A percentile compares a stretch with the other conserved stretches of the same genome.
Conservation (phyloP, 1,140 invertebrate species). For the Drosophila biarmipes region DNA sequence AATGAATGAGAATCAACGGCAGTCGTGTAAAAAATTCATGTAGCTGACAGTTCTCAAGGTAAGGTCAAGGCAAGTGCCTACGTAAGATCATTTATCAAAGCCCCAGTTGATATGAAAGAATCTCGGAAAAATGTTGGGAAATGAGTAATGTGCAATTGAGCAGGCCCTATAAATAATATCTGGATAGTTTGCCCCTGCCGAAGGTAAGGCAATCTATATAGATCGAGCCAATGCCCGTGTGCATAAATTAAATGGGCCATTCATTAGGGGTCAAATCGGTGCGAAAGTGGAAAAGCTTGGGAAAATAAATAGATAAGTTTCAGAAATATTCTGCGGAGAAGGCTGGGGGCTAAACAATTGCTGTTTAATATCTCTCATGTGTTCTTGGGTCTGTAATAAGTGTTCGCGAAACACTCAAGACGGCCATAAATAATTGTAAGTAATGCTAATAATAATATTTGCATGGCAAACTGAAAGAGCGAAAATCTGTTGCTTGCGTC, state of each 20-base stretch:
- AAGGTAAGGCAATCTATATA: slow-evolving; percentile 30
- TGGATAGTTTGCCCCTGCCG: slow-evolving; percentile 18
- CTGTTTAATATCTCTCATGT: slow-evolving; percentile 63
- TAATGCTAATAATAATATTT: slow-evolving; percentile 65
- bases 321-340: slow-evolving; percentile 6
- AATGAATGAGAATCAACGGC: slow-evolving; percentile 31
- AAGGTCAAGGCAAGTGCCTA: slow-evolving; percentile 70
- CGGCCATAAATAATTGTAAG: slow-evolving; percentile 62
- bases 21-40: slow-evolving; percentile 52
- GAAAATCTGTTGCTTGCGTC: slow-evolving; percentile 17
- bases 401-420: slow-evolving; percentile 27
- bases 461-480: slow-evolving; percentile 7
- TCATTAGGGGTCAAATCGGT: slow-evolving; percentile 44
- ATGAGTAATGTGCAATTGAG: slow-evolving; percentile 29
- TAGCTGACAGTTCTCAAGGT: slow-evolving; percentile 67
- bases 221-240: not conserved
- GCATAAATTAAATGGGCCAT: slow-evolving; percentile 44
- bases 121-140: slow-evolving; percentile 24
- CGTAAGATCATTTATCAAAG: slow-evolving; percentile 68
- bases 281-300: slow-evolving; percentile 9
- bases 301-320: slow-evolving; percentile 29
- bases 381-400: slow-evolving; percentile 19
- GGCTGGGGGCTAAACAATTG: slow-evolving; percentile 40
- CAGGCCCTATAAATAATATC: slow-evolving; percentile 50
- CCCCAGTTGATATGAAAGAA: slow-evolving; percentile 7